Percentiles rank a stretch among this genome's conserved stretches.
Evolutionary conservation across 1,140 invertebrate species (phyloP).

Genomic region (Marisa cornuarietis): DNA sequence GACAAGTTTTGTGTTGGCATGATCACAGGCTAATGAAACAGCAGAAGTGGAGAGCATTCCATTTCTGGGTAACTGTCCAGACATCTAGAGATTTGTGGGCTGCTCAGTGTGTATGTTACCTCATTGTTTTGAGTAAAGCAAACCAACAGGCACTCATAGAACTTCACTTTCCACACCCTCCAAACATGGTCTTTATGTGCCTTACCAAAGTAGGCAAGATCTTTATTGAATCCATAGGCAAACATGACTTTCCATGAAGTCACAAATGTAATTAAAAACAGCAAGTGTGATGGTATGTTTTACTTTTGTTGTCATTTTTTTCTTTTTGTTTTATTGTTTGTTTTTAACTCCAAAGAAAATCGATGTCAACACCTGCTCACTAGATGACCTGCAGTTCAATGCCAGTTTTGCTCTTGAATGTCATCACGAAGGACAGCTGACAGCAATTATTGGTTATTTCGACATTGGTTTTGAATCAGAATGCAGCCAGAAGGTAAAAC

Average conservation of each 20-base stretch:
- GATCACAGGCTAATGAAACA: background rate
- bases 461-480: slow-evolving; percentile 55
- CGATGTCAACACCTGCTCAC: slow-evolving; percentile 46
- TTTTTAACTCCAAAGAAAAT: slow-evolving; percentile 45
- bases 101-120: background rate
- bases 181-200: background rate
- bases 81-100: background rate
- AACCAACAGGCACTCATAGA: background rate
- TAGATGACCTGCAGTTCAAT: slow-evolving; percentile 57
- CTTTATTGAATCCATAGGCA: too few relatives aligned
- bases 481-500: slow-evolving; percentile 40
- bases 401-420: slow-evolving; percentile 45
- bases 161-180: background rate
- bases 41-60: background rate
- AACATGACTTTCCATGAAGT: too few relatives aligned
- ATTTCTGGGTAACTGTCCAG: background rate
- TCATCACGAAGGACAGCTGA: slow-evolving; percentile 43
- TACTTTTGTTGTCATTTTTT: too few relatives aligned
- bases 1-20: background rate
- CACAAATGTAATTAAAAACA: too few relatives aligned
- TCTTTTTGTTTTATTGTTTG: background rate
- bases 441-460: slow-evolving; percentile 63
- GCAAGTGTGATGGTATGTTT: too few relatives aligned
- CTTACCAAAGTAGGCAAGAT: background rate
- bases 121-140: background rate